These are phyloP conservation scores for Rhopilema esculentum DNA, from an alignment of 30 jellyfish, hydroid and myxozoan genomes.

Conservation along the genomic window DNA sequence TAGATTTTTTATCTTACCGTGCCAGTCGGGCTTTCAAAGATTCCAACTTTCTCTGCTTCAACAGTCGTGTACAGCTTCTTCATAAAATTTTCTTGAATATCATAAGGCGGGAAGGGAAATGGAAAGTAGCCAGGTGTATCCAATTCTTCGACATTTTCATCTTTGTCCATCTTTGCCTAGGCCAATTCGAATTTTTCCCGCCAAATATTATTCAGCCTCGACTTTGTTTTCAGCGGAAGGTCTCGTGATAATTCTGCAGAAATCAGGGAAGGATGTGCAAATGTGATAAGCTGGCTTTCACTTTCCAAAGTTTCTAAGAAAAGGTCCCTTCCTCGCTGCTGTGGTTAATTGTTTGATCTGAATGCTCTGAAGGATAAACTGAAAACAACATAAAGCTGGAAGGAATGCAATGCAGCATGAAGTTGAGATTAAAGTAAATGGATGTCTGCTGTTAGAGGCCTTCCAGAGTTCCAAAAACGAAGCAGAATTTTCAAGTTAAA, in stretches of 20 bases:
- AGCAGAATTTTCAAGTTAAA: neutral
- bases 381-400: neutral
- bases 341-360: neutral
- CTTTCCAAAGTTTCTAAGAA: neutral
- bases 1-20: conserved; percentile 82
- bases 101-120: conserved; percentile 95
- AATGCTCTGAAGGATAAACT: neutral
- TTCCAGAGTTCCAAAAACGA: neutral
- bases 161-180: neutral
- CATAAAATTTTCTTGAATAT: conserved; percentile 91
- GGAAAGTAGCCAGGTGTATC: conserved; percentile 70
- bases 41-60: conserved; percentile 85
- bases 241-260: too few relatives aligned
- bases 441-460: neutral
- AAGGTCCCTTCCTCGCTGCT: neutral
- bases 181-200: conserved; percentile 17
- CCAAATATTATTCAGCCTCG: conserved; percentile 26
- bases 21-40: conserved; percentile 99
- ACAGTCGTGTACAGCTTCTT: conserved; percentile 64
- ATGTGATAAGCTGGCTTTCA: neutral
- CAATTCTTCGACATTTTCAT: neutral
- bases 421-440: neutral
- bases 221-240: neutral
- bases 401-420: neutral
- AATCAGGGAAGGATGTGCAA: neutral